These are phyloP conservation scores for Porites lobata DNA, from an alignment of 92 coral and sea anemone species.

Conservation along the genomic window DNA sequence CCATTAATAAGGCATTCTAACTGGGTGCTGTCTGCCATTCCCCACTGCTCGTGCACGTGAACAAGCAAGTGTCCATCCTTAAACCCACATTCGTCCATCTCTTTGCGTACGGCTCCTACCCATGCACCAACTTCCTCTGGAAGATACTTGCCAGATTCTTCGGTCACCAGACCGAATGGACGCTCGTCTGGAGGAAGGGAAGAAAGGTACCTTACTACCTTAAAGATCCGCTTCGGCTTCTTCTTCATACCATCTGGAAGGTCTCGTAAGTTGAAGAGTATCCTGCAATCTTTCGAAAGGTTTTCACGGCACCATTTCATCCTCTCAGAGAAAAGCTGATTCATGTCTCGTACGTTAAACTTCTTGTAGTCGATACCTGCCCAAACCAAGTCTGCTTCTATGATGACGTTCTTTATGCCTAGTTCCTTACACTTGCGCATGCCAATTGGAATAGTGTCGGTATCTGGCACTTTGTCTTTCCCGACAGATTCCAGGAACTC, in stretches of 20 bases:
- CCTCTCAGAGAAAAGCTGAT: conserved; percentile 57
- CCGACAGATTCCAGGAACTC: conserved; percentile 80
- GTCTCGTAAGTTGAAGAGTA: conserved; percentile 70
- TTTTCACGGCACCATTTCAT: conserved; percentile 75
- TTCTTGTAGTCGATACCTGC: conserved; percentile 77
- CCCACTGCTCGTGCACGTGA: conserved; percentile 74
- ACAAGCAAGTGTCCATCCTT: conserved; percentile 66
- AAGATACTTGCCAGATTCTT: conserved; percentile 81
- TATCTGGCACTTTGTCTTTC: conserved; percentile 65
- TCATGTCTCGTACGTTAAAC: conserved; percentile 70
- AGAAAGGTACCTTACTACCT: conserved; percentile 61
- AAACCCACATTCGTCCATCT: conserved; percentile 80
- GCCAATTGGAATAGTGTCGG: conserved; percentile 75
- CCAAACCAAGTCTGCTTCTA: conserved; percentile 84
- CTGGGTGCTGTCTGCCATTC: conserved; percentile 55
- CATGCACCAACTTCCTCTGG: conserved; percentile 83
- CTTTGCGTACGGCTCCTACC: conserved; percentile 74
- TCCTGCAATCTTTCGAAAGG: conserved; percentile 63
- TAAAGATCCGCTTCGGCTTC: conserved; percentile 56
- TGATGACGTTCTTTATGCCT: conserved; percentile 71
- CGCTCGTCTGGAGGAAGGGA: conserved; percentile 64
- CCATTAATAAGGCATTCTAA: conserved; percentile 64
- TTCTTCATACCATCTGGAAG: conserved; percentile 68
- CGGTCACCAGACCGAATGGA: conserved; percentile 76
- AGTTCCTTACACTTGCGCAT: conserved; percentile 76